Percentiles rank a stretch among this genome's conserved stretches.
These are phyloP conservation scores for Baronia brevicornis DNA, from an alignment of 2,888 invertebrate species.

Conservation along the genomic window DNA sequence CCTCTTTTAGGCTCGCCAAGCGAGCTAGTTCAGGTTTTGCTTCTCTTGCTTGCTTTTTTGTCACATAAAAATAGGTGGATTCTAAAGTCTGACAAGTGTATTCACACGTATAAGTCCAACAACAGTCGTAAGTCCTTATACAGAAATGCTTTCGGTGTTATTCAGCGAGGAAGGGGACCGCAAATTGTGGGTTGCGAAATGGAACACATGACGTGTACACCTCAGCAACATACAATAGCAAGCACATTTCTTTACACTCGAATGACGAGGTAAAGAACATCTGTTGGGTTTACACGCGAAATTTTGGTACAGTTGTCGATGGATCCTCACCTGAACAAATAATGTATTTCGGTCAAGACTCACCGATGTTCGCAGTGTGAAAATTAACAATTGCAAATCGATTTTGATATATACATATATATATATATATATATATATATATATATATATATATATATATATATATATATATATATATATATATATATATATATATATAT, in stretches of 20 bases:
- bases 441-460: no score
- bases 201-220: slow-evolving; percentile 27
- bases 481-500: no score
- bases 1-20: no score
- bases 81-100: no score
- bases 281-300: slow-evolving; percentile 23
- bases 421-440: no score
- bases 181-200: slow-evolving; percentile 24
- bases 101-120: no score
- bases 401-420: no score
- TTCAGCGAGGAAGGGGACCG: slow-evolving; percentile 15
- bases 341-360: slow-evolving; percentile 15
- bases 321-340: slow-evolving; percentile 29
- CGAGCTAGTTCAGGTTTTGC: no score
- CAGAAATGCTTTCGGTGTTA: slow-evolving; percentile 16
- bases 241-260: slow-evolving; percentile 27
- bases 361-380: not conserved
- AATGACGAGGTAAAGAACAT: slow-evolving; percentile 25
- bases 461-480: no score
- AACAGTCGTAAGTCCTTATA: slow-evolving; percentile 10
- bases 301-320: slow-evolving; percentile 25
- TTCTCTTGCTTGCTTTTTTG: no score
- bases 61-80: slow-evolving; percentile 1
- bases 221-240: no score
- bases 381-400: slow-evolving; percentile 1